A percentile compares a stretch with the other conserved stretches of the same genome.
Conservation (phyloP, 2,888 invertebrate species). For the Endomychus coccineus region DNA sequence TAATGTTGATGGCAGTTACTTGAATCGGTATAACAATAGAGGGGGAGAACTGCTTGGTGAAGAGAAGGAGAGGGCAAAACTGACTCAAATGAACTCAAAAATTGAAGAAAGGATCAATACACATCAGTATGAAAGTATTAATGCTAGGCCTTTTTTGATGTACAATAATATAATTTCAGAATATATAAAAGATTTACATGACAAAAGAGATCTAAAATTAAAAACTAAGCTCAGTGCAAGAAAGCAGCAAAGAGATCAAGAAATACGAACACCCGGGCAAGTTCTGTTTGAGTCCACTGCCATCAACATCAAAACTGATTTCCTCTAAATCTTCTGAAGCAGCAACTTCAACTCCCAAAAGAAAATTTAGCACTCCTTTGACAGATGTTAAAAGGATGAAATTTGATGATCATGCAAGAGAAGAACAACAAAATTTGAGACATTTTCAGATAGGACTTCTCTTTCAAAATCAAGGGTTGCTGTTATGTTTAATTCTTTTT, state of each 20-base stretch:
- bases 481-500: slow-evolving; percentile 38
- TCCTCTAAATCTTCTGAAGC: slow-evolving; percentile 73
- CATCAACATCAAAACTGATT: slow-evolving; percentile 54
- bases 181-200: slow-evolving; percentile 55
- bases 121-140: slow-evolving; percentile 47
- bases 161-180: slow-evolving; percentile 57
- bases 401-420: slow-evolving; percentile 49
- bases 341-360: slow-evolving; percentile 56
- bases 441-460: too few species aligned
- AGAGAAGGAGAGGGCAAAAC: slow-evolving; percentile 58
- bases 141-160: slow-evolving; percentile 52
- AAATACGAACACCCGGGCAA: slow-evolving; percentile 20
- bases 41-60: slow-evolving; percentile 73
- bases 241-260: slow-evolving; percentile 41
- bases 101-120: slow-evolving; percentile 59
- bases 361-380: slow-evolving; percentile 51
- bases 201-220: slow-evolving; percentile 52
- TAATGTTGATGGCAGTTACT: slow-evolving; percentile 61
- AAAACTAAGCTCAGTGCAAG: slow-evolving; percentile 49
- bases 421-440: slow-evolving; percentile 40
- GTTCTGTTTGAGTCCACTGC: slow-evolving; percentile 20
- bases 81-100: too few species aligned
- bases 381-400: slow-evolving; percentile 50
- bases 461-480: slow-evolving; percentile 42
- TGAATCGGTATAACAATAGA: slow-evolving; percentile 70